These are phyloP conservation scores for Zootermopsis nevadensis DNA, from an alignment of 2,888 invertebrate genomes.

Conservation along the genomic window DNA sequence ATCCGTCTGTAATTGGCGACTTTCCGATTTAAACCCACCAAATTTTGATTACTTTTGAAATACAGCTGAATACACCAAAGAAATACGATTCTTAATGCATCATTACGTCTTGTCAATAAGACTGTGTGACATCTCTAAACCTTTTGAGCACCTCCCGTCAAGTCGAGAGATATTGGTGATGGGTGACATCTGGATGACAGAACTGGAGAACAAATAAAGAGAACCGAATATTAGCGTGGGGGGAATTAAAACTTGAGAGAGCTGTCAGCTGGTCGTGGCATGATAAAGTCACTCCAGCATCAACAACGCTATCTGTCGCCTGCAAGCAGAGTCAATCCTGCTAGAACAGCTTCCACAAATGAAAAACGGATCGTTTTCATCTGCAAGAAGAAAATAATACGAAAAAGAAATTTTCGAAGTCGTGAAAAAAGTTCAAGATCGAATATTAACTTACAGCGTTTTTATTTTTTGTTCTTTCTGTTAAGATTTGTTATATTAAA, in stretches of 20 bases:
- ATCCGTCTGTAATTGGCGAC: background rate
- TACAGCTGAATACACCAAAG: background rate
- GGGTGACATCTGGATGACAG: slow-evolving; percentile 19
- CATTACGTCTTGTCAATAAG: slow-evolving; percentile 33
- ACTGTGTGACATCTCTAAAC: background rate
- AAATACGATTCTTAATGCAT: slow-evolving; percentile 12
- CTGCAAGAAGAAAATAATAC: slow-evolving; percentile 26
- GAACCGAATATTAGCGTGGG: slow-evolving; percentile 32
- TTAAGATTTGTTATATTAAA: slow-evolving; percentile 25
- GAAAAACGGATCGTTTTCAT: slow-evolving; percentile 33
- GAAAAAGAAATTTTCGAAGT: background rate
- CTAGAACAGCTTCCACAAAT: slow-evolving; percentile 32
- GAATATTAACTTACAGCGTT: slow-evolving; percentile 35
- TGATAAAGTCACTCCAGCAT: slow-evolving; percentile 38
- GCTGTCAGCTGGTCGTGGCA: slow-evolving; percentile 43
- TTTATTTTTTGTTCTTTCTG: slow-evolving; percentile 35
- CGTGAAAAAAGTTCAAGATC: slow-evolving; percentile 3
- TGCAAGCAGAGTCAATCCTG: slow-evolving; percentile 42
- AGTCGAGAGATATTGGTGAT: background rate
- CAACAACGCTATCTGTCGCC: slow-evolving; percentile 46
- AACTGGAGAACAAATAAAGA: slow-evolving; percentile 41
- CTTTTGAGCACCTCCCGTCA: background rate
- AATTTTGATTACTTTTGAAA: background rate
- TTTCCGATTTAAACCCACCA: background rate
- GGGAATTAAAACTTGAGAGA: slow-evolving; percentile 44